Evolutionary conservation across 2,888 invertebrate species (phyloP).

Genomic region (Chromoteleia sp.): DNA sequence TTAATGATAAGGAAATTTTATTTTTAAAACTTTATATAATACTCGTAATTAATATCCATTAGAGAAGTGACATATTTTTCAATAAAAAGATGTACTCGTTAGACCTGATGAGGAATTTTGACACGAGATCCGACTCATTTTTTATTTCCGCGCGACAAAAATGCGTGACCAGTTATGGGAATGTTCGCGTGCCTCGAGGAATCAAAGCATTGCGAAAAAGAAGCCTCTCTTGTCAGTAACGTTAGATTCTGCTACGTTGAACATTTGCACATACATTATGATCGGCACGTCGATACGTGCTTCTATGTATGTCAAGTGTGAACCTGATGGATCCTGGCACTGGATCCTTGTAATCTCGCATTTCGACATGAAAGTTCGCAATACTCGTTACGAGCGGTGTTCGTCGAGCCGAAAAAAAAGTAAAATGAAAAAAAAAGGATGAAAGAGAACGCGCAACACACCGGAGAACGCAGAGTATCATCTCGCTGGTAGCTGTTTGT

Average conservation of each 20-base stretch:
- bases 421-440: constrained; percentile 39
- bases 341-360: constrained; percentile 71
- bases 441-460: constrained; percentile 40
- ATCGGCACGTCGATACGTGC: constrained; percentile 79
- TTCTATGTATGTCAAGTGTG: constrained; percentile 73
- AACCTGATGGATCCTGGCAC: constrained; percentile 75
- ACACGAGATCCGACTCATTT: too few species aligned
- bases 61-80: too few species aligned
- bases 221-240: constrained; percentile 78
- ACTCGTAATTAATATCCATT: too few species aligned
- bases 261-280: constrained; percentile 80
- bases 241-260: constrained; percentile 79
- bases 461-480: constrained; percentile 41
- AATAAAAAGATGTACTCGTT: too few species aligned
- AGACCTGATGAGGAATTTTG: too few species aligned
- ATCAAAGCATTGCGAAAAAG: constrained; percentile 67
- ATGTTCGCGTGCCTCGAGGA: constrained; percentile 31
- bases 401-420: constrained; percentile 53
- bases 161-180: constrained; percentile 23
- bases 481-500: constrained; percentile 56
- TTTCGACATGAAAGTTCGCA: constrained; percentile 74
- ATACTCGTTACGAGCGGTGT: constrained; percentile 67
- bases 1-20: too few species aligned
- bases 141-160: constrained; percentile 14
- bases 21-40: too few species aligned